These are phyloP conservation scores for Pelagia noctiluca DNA, from an alignment of 30 jellyfish, hydroid and myxozoan genomes.

Conservation along the genomic window DNA sequence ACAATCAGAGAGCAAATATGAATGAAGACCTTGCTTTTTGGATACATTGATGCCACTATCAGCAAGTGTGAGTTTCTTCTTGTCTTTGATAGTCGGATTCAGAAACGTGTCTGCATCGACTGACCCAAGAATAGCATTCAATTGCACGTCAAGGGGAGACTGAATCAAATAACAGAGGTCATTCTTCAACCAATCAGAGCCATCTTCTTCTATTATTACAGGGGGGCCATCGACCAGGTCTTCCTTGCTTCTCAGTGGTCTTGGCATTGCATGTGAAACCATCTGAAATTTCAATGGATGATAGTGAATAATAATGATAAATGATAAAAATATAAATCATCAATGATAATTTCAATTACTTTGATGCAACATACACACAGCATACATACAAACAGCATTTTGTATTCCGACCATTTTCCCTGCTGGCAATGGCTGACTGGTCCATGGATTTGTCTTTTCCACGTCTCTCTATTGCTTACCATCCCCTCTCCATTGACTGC, in stretches of 20 bases:
- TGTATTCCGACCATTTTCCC: not conserved
- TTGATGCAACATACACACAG: too few relatives aligned
- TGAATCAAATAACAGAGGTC: slow-evolving; percentile 41
- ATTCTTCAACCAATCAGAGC: slow-evolving; percentile 60
- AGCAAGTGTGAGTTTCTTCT: slow-evolving; percentile 35
- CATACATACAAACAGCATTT: not conserved
- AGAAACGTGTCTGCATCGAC: slow-evolving; percentile 62
- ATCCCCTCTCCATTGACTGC: not conserved
- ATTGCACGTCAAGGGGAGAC: slow-evolving; percentile 71
- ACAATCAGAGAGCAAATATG: not conserved
- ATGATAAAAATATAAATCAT: too few relatives aligned
- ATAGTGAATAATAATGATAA: too few relatives aligned
- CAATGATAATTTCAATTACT: too few relatives aligned
- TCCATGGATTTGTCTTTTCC: not conserved
- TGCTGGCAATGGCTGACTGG: not conserved
- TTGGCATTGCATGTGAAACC: slow-evolving; percentile 63
- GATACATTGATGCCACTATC: slow-evolving; percentile 29
- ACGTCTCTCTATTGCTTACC: too few relatives aligned
- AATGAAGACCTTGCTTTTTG: slow-evolving; percentile 37
- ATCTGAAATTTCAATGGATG: too few relatives aligned
- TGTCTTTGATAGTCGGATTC: slow-evolving; percentile 76
- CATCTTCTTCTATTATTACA: slow-evolving; percentile 32
- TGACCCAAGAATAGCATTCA: slow-evolving; percentile 56
- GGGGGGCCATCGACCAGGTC: not conserved
- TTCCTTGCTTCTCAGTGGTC: slow-evolving; percentile 5